A percentile compares a stretch with the other conserved stretches of the same genome.
Evolutionary conservation across 2,797 vertebrate species (phyloP).

Genomic region (Thunnus albacares): DNA sequence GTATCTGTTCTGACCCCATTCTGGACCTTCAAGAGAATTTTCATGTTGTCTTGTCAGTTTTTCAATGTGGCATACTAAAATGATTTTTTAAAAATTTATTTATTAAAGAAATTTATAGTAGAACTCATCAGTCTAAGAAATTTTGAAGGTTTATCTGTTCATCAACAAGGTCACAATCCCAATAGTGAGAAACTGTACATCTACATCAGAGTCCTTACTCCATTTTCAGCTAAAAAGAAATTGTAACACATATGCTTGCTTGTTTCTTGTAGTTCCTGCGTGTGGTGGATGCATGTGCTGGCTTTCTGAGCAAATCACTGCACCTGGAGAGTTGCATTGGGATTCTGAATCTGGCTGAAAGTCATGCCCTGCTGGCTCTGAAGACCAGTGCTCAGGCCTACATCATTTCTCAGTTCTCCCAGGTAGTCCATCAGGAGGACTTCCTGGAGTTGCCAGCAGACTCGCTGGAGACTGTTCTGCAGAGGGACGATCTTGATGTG

Average conservation of each 20-base stretch:
- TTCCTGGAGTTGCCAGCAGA: constrained; percentile 90
- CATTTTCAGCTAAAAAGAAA: not conserved
- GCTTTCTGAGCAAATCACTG: constrained; percentile 91
- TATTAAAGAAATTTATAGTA: not conserved
- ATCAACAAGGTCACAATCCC: not conserved
- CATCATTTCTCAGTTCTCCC: constrained; percentile 92
- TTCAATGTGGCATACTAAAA: not conserved
- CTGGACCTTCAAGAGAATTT: not conserved
- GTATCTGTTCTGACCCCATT: not conserved
- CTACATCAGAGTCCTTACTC: not conserved
- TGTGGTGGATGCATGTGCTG: constrained; percentile 94
- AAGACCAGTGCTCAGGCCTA: constrained; percentile 89
- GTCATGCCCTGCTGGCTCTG: constrained; percentile 88
- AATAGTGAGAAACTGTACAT: not conserved
- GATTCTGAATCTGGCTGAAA: constrained; percentile 92
- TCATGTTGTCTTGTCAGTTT: not conserved
- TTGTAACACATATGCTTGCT: not conserved
- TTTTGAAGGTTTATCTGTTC: not conserved
- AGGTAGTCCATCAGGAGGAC: constrained; percentile 90
- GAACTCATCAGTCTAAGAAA: not conserved
- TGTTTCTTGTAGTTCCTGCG: constrained; percentile 89
- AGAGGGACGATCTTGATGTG: constrained; percentile 92
- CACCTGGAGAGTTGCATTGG: constrained; percentile 95
- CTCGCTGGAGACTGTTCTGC: constrained; percentile 88
- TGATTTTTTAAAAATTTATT: no score